phyloP scores from a whole-genome alignment of 2,113 vertebrate species.

The Capricornis sumatraensis region DNA sequence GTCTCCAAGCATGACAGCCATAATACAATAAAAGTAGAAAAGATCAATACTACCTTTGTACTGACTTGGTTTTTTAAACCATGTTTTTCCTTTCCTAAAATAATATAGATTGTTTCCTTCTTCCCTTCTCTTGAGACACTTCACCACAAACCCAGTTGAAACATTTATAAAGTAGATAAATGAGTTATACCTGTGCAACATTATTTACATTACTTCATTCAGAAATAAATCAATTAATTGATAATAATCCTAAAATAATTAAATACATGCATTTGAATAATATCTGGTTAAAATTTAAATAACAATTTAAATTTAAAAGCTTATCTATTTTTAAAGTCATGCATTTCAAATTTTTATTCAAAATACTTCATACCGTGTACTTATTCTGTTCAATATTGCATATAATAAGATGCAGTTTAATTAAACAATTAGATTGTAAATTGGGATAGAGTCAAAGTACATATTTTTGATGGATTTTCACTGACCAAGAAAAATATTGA shows the following conservation, averaged over 20 bases:
- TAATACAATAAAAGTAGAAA: not conserved
- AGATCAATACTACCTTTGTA: not conserved
- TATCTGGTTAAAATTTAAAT: not conserved
- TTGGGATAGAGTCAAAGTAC: not conserved
- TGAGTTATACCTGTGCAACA: not conserved
- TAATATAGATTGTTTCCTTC: not conserved
- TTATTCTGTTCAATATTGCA: not conserved
- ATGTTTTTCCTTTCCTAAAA: not conserved
- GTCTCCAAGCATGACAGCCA: not conserved
- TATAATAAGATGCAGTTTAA: not conserved
- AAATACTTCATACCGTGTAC: accelerated
- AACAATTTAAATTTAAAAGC: not conserved
- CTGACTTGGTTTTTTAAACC: not conserved
- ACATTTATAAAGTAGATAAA: not conserved
- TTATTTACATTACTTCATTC: not conserved
- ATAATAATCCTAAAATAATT: not conserved
- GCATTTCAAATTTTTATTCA: not conserved
- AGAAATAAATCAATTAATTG: not conserved
- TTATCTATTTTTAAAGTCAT: not conserved
- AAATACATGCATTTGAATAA: not conserved
- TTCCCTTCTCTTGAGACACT: not conserved
- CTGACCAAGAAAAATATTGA: not conserved
- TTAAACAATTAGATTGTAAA: not conserved
- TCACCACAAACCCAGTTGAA: not conserved
- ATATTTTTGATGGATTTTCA: not conserved